A percentile compares a stretch with the other conserved stretches of the same genome.
Conservation (phyloP, 2,113 vertebrate species). For the Chinchilla lanigera region DNA sequence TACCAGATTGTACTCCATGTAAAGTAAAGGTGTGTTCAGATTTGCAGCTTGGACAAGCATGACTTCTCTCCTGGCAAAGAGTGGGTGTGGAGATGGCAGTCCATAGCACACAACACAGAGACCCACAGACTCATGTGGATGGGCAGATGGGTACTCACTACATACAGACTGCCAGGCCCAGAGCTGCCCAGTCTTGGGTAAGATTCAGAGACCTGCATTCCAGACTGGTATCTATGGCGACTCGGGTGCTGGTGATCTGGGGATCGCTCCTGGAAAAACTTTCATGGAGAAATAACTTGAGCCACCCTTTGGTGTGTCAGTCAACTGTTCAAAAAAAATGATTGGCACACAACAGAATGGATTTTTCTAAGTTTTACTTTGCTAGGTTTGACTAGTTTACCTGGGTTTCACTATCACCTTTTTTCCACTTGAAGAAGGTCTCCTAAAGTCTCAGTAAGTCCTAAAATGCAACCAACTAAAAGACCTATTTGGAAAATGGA, state of each 20-base stretch:
- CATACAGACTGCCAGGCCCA: not conserved
- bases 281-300: not conserved
- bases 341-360: not conserved
- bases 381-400: not conserved
- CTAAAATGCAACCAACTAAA: not conserved
- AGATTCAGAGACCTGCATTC: not conserved
- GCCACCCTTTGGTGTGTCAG: not conserved
- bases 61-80: not conserved
- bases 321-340: not conserved
- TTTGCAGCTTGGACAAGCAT: not conserved
- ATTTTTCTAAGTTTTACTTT: not conserved
- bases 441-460: not conserved
- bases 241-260: not conserved
- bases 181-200: not conserved
- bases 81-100: no score
- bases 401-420: not conserved
- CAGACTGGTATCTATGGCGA: not conserved
- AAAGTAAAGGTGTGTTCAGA: constrained; percentile 48
- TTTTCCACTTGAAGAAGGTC: not conserved
- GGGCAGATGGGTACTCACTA: not conserved
- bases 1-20: not conserved
- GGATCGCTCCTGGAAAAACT: not conserved
- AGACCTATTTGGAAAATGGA: not conserved
- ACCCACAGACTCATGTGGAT: rapidly evolving
- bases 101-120: not conserved